A percentile compares a stretch with the other conserved stretches of the same genome.
phyloP scores from a whole-genome alignment of 2,113 vertebrate genomes.

The Coptodon rendalli region DNA sequence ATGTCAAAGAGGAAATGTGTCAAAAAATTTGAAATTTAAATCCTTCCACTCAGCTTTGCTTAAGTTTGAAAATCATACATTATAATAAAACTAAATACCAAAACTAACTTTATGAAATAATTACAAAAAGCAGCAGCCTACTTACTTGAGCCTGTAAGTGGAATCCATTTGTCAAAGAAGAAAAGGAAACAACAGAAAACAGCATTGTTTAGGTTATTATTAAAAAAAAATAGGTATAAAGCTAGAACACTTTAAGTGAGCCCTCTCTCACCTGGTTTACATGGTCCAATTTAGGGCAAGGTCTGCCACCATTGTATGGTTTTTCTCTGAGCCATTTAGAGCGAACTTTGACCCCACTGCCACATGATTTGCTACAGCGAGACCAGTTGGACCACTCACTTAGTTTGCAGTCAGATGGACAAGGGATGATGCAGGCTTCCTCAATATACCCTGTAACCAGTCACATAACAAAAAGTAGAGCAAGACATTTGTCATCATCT shows the following conservation, averaged over 20 bases:
- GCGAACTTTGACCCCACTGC: slow-evolving; percentile 94
- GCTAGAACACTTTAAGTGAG: background rate
- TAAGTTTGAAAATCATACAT: background rate
- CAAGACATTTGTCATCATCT: background rate
- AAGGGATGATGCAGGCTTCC: slow-evolving; percentile 95
- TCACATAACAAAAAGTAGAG: background rate
- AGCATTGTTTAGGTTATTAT: background rate
- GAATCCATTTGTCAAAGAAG: background rate
- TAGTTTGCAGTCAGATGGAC: slow-evolving; percentile 96
- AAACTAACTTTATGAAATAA: background rate
- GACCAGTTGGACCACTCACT: slow-evolving; percentile 99
- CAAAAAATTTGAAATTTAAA: background rate
- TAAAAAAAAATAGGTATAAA: background rate
- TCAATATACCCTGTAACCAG: slow-evolving; percentile 86
- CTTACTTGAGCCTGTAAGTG: slow-evolving; percentile 69
- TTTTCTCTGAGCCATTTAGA: slow-evolving; percentile 99
- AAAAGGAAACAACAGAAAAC: background rate
- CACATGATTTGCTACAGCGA: slow-evolving; percentile 95
- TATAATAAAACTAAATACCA: background rate
- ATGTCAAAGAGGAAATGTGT: background rate
- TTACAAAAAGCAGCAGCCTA: background rate
- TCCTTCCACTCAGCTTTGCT: background rate
- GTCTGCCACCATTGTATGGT: slow-evolving; percentile 93
- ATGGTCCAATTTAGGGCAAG: slow-evolving; percentile 95
- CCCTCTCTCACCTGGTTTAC: slow-evolving; percentile 86